phyloP scores from a whole-genome alignment of 2,888 invertebrate genomes.

The Drosophila longiperda region DNA sequence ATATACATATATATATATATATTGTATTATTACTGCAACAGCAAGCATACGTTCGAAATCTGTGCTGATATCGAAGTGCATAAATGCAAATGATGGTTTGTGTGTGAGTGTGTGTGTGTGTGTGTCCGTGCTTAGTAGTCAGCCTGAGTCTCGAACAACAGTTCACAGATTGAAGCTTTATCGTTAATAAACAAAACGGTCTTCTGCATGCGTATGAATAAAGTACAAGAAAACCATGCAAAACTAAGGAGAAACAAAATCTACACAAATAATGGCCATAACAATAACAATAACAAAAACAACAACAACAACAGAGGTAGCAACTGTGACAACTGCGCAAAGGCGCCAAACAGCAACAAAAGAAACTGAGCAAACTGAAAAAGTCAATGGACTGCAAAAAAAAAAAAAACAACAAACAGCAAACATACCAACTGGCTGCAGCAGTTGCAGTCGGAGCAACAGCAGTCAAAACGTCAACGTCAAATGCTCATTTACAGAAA shows the following conservation, averaged over 20 bases:
- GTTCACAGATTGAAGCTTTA: conserved; percentile 50
- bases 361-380: conserved; percentile 31
- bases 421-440: conserved; percentile 27
- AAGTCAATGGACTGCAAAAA: conserved; percentile 40
- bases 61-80: conserved; percentile 13
- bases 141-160: conserved; percentile 21
- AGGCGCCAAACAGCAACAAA: conserved; percentile 32
- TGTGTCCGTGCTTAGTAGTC: conserved; percentile 14
- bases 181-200: conserved; percentile 54
- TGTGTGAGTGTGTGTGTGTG: conserved; percentile 1
- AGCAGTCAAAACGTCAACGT: conserved; percentile 65
- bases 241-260: conserved; percentile 46
- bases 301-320: conserved; percentile 16
- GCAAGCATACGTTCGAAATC: conserved; percentile 13
- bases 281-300: conserved; percentile 32
- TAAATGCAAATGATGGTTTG: conserved; percentile 2
- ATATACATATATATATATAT: not conserved
- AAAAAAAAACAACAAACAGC: conserved; percentile 34
- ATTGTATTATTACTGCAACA: not conserved
- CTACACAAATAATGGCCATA: conserved; percentile 56
- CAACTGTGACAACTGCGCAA: conserved; percentile 65
- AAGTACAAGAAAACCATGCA: conserved; percentile 37
- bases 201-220: conserved; percentile 61
- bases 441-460: conserved; percentile 27
- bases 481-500: conserved; percentile 59